phyloP scores from a whole-genome alignment of 1,140 invertebrate species.

The Chrysopa pallens region DNA sequence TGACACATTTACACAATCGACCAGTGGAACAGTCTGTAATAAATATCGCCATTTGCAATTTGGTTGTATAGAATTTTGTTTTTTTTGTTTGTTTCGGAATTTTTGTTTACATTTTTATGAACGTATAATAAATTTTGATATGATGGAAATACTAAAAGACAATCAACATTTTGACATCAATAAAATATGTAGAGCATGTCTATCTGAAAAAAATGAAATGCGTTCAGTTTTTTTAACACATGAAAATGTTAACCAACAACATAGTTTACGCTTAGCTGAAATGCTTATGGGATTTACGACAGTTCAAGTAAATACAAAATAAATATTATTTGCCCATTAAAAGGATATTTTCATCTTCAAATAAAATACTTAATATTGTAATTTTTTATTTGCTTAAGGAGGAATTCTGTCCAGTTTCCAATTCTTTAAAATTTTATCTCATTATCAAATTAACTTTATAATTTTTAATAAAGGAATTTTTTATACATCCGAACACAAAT shows the following conservation, averaged over 20 bases:
- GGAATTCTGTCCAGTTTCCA: not conserved
- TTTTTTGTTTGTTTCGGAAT: slow-evolving; percentile 16
- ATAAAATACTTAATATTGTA: not conserved
- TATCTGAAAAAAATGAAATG: slow-evolving; percentile 23
- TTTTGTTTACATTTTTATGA: slow-evolving; percentile 9
- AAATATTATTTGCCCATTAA: not conserved
- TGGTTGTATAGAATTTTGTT: slow-evolving; percentile 3
- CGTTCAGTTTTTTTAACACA: slow-evolving; percentile 18
- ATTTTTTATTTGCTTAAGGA: not conserved
- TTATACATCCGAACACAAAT: too few species aligned
- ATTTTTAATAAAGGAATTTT: too few species aligned
- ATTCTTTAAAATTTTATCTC: not conserved
- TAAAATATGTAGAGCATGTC: slow-evolving; percentile 23
- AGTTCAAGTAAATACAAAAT: slow-evolving; percentile 14
- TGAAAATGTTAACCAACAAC: slow-evolving; percentile 15
- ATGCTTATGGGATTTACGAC: slow-evolving; percentile 21
- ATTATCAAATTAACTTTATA: too few species aligned
- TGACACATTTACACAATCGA: too few species aligned
- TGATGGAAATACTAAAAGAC: slow-evolving; percentile 17
- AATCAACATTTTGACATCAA: slow-evolving; percentile 16
- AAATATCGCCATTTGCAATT: slow-evolving; percentile 17
- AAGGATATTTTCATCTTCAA: not conserved
- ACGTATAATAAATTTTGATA: slow-evolving; percentile 4
- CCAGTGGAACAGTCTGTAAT: slow-evolving; percentile 17
- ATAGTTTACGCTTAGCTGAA: slow-evolving; percentile 16